These are phyloP conservation scores for Reticulitermes lucifugus DNA, from an alignment of 2,888 invertebrate genomes.

Conservation along the genomic window DNA sequence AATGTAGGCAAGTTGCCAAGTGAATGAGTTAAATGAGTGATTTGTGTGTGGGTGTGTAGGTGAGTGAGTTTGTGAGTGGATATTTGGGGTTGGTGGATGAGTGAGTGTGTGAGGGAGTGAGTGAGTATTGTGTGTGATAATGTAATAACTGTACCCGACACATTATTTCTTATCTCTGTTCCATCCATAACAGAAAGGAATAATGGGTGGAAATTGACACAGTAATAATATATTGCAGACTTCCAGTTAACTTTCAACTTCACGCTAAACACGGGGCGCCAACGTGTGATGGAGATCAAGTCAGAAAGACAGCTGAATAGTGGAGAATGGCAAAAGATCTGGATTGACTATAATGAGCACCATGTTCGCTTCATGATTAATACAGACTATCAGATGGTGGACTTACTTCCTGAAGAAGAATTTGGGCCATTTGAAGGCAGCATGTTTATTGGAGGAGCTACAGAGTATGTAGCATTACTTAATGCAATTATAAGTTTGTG, in stretches of 20 bases:
- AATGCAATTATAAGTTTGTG: no score
- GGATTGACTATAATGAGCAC: slow-evolving; percentile 95
- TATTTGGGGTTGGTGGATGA: no score
- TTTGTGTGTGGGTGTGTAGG: no score
- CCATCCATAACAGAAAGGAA: no score
- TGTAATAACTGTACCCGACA: no score
- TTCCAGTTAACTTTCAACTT: slow-evolving; percentile 91
- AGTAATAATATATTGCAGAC: slow-evolving; percentile 66
- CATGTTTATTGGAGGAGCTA: slow-evolving; percentile 94
- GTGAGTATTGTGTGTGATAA: no score
- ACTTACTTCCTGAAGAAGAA: slow-evolving; percentile 85
- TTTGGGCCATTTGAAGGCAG: slow-evolving; percentile 94
- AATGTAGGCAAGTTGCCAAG: no score
- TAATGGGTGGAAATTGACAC: no score
- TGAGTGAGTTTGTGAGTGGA: no score
- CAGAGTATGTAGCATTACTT: slow-evolving; percentile 75
- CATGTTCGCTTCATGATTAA: slow-evolving; percentile 95
- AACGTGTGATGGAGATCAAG: slow-evolving; percentile 84
- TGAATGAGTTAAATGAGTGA: no score
- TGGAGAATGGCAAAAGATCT: slow-evolving; percentile 96
- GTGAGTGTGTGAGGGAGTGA: no score
- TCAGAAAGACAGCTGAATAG: slow-evolving; percentile 86
- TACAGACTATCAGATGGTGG: slow-evolving; percentile 89
- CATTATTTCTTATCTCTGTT: no score
- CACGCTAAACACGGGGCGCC: slow-evolving; percentile 85